Percentiles rank a stretch among this genome's conserved stretches.
Conservation (phyloP, 37 sponge, comb jelly and placozoan genomes). For the Spongilla lacustris region DNA sequence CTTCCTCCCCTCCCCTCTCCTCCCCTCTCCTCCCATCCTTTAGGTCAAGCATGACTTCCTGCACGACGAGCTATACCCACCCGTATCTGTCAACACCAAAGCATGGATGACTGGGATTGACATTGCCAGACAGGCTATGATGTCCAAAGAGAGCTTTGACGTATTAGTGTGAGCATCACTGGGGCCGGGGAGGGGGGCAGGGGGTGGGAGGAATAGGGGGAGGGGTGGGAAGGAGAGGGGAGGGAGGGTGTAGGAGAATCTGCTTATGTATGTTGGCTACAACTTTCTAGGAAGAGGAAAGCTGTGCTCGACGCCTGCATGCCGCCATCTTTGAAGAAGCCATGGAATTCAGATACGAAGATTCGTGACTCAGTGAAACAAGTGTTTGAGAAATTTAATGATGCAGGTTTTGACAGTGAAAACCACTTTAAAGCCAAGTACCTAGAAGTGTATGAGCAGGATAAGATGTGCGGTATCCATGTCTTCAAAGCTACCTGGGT, state of each 20-base stretch:
- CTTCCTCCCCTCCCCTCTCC: background rate
- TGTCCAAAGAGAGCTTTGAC: conserved; percentile 10
- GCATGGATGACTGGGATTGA: conserved; percentile 65
- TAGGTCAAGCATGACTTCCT: conserved; percentile 65
- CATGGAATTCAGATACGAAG: conserved; percentile 17
- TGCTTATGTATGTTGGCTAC: background rate
- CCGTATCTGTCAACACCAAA: conserved; percentile 32
- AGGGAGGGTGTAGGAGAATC: background rate
- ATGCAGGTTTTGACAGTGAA: background rate
- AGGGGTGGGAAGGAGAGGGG: background rate
- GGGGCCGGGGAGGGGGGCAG: background rate
- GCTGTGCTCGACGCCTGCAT: background rate
- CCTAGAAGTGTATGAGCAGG: conserved; percentile 56
- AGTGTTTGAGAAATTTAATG: conserved; percentile 28
- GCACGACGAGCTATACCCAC: conserved; percentile 11
- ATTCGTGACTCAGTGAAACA: conserved; percentile 4
- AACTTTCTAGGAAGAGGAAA: background rate
- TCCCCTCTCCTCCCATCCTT: too few species aligned
- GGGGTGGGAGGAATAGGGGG: background rate
- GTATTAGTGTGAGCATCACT: conserved; percentile 50
- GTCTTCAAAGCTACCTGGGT: conserved; percentile 29
- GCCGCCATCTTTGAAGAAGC: conserved; percentile 16
- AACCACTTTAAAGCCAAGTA: conserved; percentile 35
- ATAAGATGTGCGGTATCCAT: conserved; percentile 44
- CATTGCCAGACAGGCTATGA: conserved; percentile 44